A percentile compares a stretch with the other conserved stretches of the same genome.
These are phyloP conservation scores for Schizotus pectinicornis DNA, from an alignment of 2,888 invertebrate genomes.

Conservation along the genomic window DNA sequence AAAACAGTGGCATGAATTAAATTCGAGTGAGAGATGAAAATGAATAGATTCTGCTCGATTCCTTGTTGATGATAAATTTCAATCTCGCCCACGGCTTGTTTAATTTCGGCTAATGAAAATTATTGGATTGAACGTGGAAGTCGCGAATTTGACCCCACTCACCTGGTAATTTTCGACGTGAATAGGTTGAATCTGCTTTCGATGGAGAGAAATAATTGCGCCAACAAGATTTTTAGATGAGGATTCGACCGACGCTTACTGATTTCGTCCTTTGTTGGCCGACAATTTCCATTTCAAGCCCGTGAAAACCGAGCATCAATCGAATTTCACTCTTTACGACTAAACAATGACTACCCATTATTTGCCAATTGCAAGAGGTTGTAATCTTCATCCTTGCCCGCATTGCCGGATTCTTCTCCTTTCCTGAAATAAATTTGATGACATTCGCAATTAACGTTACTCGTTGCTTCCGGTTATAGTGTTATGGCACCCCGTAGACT, in stretches of 20 bases:
- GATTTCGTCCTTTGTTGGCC: no score
- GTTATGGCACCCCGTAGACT: no score
- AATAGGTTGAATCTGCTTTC: neutral
- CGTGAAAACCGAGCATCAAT: no score
- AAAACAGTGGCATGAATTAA: constrained; percentile 10
- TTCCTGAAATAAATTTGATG: no score
- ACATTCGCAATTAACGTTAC: no score
- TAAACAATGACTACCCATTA: no score
- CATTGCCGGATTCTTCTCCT: no score
- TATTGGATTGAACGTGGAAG: constrained; percentile 22
- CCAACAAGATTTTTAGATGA: constrained; percentile 14
- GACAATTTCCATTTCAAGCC: no score
- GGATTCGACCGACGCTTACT: neutral
- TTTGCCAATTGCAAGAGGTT: no score
- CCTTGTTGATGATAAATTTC: constrained; percentile 20
- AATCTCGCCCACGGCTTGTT: constrained; percentile 23
- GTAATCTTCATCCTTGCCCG: no score
- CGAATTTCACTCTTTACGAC: no score
- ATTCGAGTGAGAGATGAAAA: constrained; percentile 9
- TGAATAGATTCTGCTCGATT: constrained; percentile 1
- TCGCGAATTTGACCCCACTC: constrained; percentile 15
- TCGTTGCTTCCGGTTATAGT: no score
- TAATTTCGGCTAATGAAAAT: constrained; percentile 26
- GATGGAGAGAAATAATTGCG: constrained; percentile 13
- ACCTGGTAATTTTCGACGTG: constrained; percentile 18